These are phyloP conservation scores for Chrysochloris asiatica DNA, from an alignment of 2,113 vertebrate genomes.

Conservation along the genomic window DNA sequence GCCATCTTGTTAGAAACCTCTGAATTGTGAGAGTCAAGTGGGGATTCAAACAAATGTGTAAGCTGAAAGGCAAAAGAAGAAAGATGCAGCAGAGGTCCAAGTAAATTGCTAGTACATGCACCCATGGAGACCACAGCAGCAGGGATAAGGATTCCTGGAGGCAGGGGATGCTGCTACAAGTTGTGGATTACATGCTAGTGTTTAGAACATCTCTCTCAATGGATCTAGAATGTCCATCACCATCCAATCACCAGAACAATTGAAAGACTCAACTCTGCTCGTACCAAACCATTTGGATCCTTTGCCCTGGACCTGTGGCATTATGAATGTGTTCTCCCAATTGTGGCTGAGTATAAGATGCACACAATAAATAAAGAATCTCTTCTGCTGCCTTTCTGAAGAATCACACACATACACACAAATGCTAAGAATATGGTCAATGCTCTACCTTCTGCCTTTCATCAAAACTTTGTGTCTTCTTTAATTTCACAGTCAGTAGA, in stretches of 20 bases:
- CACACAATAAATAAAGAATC: background rate
- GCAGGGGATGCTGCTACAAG: background rate
- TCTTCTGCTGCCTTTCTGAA: background rate
- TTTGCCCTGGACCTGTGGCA: background rate
- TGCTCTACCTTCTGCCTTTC: constrained; percentile 73
- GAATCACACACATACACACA: background rate
- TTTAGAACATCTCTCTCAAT: background rate
- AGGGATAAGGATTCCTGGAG: background rate
- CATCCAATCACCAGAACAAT: background rate
- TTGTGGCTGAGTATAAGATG: background rate
- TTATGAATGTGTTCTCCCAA: background rate
- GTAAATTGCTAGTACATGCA: background rate
- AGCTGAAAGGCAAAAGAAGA: background rate
- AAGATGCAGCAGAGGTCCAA: background rate
- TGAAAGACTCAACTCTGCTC: background rate
- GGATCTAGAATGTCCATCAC: background rate
- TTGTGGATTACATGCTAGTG: background rate
- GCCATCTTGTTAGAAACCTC: background rate
- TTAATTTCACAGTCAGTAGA: constrained; percentile 89
- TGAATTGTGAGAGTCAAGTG: background rate
- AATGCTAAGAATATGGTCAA: background rate
- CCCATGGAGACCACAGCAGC: background rate
- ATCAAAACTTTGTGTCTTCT: constrained; percentile 78
- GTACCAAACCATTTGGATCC: background rate
- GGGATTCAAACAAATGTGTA: background rate